Base-by-base conservation (phyloP, 1,140 invertebrate species). In the Saccostrea echinata region DNA sequence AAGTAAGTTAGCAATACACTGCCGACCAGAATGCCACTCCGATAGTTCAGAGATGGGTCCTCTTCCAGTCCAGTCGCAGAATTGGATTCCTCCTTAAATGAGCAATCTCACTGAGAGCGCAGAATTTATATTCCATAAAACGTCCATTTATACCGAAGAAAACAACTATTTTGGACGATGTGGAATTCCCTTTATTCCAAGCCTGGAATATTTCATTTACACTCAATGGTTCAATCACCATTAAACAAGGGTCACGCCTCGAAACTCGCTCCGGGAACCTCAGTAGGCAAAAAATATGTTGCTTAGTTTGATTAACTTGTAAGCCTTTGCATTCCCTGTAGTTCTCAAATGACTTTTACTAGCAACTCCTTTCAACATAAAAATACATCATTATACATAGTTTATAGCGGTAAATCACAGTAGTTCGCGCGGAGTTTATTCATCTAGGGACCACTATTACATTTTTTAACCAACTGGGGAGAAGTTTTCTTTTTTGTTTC, bases 351-450 rank as follows among this genome's bases (percentile, higher is more conserved):
- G 30, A 76, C 68, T 76, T 30, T 76, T 76, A 27, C 68, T 76
- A 76, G 68, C 68, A 76, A 30, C 68, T 76, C 33, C 68, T 76
- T 76, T 76, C 68, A 76, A 76, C 68, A 76, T 76, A 76, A 76
- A 64, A 76, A 76, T 33, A 76, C 27, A 30, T 30, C 68, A 76
- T 76, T 76, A 76, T 27, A 76, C 27, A 24, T 76, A 30, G 27
- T 76, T 76, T 76, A 76, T 33, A 27, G 16, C 27, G 30, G 27
- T 0, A 30, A 33, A 76, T 76, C 68, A 27, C 24, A 30, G 68
- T 27, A 76, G 13, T 2, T 76, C 68, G 68, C 16, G 24, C 27
- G 30, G 68, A 27, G 30, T 13, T 76, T 33, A 33, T 76, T 76
- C 24, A 76, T 76, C 68, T 24, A 33, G 30, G 27, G 27, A 24